These are phyloP conservation scores for Semnopithecus entellus DNA, from an alignment of 2,113 vertebrate species.

Conservation along the genomic window DNA sequence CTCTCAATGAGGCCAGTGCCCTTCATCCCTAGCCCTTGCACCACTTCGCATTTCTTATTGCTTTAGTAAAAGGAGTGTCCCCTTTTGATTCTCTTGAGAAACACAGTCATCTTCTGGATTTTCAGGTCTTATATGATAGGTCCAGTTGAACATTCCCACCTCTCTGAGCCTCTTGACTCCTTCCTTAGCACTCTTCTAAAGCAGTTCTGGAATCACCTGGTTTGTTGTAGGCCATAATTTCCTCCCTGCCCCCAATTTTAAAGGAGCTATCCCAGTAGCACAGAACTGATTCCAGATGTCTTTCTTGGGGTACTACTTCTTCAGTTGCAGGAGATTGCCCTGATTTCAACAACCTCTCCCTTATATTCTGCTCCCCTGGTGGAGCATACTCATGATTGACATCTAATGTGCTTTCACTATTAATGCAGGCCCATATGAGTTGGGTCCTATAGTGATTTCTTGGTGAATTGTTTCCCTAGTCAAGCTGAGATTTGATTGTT, in stretches of 20 bases:
- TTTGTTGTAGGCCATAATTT: neutral
- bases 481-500: neutral
- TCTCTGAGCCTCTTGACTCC: neutral
- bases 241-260: neutral
- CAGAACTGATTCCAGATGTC: neutral
- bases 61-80: neutral
- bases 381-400: neutral
- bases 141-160: neutral
- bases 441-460: neutral
- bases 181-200: neutral
- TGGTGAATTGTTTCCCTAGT: neutral
- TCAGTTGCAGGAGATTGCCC: neutral
- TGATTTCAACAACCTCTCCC: neutral
- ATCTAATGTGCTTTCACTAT: neutral
- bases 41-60: neutral
- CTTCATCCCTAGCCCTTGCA: neutral
- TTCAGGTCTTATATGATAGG: neutral
- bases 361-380: neutral
- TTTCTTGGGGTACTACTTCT: neutral
- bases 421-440: neutral
- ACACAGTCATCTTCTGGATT: neutral
- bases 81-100: neutral
- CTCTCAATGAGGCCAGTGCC: neutral
- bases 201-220: neutral
- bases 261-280: neutral